phyloP scores from a whole-genome alignment of 2,797 vertebrate species.

The Eutrigla gurnardus region DNA sequence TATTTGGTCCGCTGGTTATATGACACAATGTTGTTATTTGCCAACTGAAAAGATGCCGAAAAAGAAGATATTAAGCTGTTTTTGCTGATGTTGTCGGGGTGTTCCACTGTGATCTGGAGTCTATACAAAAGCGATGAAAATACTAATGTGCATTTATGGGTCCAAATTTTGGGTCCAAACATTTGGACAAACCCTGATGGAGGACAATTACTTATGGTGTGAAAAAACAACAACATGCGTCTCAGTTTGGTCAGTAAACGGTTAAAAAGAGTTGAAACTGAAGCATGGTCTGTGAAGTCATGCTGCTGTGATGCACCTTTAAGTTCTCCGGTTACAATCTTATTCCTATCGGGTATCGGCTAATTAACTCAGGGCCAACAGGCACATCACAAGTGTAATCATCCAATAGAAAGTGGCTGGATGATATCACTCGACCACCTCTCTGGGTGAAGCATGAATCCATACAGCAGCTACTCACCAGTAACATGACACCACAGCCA shows the following conservation, averaged over 20 bases:
- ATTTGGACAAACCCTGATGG: no score
- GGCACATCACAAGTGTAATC: conserved; percentile 38
- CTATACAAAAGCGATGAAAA: background rate
- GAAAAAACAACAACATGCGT: no score
- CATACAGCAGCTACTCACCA: conserved; percentile 27
- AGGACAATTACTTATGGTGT: no score
- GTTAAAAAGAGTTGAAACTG: background rate
- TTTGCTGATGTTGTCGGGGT: background rate
- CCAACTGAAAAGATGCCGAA: background rate
- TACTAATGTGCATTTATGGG: background rate
- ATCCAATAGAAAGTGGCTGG: conserved; percentile 33
- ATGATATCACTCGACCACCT: conserved; percentile 50
- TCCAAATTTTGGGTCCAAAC: no score
- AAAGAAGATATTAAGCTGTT: background rate
- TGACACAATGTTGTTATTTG: background rate
- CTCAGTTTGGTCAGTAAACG: background rate
- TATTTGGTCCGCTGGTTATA: background rate
- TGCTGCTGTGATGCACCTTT: conserved; percentile 22
- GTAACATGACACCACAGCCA: conserved; percentile 45
- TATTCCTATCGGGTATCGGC: conserved; percentile 40
- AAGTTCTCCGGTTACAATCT: conserved; percentile 45
- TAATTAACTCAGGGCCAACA: conserved; percentile 44
- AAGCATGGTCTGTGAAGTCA: conserved; percentile 35
- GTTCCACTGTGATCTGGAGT: background rate
- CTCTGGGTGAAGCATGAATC: conserved; percentile 32